These are phyloP conservation scores for Aphrocallistes beatrix DNA, from an alignment of 37 sponge, comb jelly and placozoan species.

Conservation along the genomic window DNA sequence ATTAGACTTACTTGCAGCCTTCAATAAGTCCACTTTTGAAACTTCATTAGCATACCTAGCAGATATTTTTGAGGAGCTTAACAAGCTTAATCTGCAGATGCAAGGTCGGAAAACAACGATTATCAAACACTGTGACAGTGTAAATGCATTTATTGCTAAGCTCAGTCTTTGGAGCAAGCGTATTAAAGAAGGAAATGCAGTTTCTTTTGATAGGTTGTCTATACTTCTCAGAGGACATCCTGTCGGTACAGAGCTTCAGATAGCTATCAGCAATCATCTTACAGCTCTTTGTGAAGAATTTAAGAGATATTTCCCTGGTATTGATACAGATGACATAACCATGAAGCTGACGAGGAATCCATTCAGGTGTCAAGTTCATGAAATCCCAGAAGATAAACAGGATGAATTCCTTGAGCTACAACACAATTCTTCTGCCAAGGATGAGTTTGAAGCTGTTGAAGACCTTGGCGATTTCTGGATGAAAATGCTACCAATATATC, in stretches of 20 bases:
- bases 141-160: neutral
- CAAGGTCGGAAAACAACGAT: neutral
- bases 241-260: neutral
- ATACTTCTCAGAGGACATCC: neutral
- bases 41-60: neutral
- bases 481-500: neutral
- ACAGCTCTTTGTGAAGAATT: neutral
- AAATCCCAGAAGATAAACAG: neutral
- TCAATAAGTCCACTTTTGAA: neutral
- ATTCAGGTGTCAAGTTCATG: neutral
- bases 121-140: neutral
- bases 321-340: neutral
- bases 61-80: neutral
- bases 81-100: neutral
- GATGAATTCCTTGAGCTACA: neutral
- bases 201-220: neutral
- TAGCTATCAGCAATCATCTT: neutral
- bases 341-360: neutral
- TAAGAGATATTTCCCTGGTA: neutral
- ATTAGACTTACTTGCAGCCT: neutral
- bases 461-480: neutral
- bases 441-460: neutral
- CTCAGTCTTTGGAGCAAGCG: neutral
- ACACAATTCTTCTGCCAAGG: neutral
- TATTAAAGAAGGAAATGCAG: neutral